These are phyloP conservation scores for Scolanthus callimorphus DNA, from an alignment of 92 coral and sea anemone species.

Conservation along the genomic window DNA sequence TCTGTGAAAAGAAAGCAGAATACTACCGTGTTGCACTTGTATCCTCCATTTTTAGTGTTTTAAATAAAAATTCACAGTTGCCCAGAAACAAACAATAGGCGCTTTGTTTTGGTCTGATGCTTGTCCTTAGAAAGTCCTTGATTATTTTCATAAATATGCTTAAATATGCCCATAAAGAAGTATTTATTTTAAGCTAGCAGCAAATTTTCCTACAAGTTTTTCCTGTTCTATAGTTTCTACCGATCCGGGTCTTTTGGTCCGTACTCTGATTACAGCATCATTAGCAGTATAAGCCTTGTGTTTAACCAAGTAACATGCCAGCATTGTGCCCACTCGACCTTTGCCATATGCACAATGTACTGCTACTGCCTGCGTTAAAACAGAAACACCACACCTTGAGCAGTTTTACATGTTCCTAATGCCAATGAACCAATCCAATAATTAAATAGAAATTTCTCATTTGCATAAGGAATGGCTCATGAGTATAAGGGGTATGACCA, in stretches of 20 bases:
- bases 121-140: too few species aligned
- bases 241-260: slow-evolving; percentile 55
- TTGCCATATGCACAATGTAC: slow-evolving; percentile 55
- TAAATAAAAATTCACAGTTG: too few species aligned
- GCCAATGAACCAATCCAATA: background rate
- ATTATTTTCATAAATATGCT: too few species aligned
- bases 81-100: too few species aligned
- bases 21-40: too few species aligned
- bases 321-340: slow-evolving; percentile 62
- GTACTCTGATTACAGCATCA: slow-evolving; percentile 37
- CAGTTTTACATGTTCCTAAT: background rate
- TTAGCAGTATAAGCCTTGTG: slow-evolving; percentile 26
- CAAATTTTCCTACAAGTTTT: slow-evolving; percentile 26
- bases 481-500: too few species aligned
- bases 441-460: background rate
- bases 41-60: too few species aligned
- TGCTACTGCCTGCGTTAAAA: slow-evolving; percentile 47
- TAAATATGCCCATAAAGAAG: too few species aligned
- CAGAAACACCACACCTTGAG: background rate
- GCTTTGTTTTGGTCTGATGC: too few species aligned
- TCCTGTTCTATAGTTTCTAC: slow-evolving; percentile 45
- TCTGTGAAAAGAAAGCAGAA: too few species aligned
- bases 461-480: background rate
- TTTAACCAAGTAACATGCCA: slow-evolving; percentile 57
- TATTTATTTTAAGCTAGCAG: slow-evolving; percentile 1